Evolutionary conservation across 2,797 vertebrate genomes (phyloP).

Genomic region (Anolis apletophallus): DNA sequence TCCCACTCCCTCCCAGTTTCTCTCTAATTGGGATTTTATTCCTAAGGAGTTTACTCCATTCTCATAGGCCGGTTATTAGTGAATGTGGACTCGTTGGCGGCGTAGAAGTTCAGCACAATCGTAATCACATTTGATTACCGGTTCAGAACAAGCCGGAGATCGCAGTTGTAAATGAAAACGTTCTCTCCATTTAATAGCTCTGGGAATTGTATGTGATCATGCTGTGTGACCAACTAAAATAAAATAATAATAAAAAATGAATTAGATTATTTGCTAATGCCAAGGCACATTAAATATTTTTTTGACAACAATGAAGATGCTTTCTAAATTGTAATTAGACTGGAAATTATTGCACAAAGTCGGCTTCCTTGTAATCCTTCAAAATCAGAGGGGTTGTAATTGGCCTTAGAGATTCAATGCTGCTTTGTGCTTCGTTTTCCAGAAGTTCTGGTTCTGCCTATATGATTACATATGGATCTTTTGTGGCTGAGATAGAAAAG

Average conservation of each 20-base stretch:
- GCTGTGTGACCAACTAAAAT: constrained; percentile 74
- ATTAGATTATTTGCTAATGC: constrained; percentile 79
- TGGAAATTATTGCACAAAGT: constrained; percentile 79
- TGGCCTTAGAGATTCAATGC: constrained; percentile 76
- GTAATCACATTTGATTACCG: constrained; percentile 73
- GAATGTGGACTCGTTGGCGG: constrained; percentile 64
- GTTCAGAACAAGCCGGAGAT: constrained; percentile 68
- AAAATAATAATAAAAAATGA: constrained; percentile 53
- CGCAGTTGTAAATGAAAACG: constrained; percentile 69
- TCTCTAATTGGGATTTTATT: constrained; percentile 64
- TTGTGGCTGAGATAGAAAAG: constrained; percentile 66
- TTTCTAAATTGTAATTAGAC: constrained; percentile 80
- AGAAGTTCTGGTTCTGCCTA: constrained; percentile 75
- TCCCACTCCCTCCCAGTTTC: constrained; percentile 38
- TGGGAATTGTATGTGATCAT: constrained; percentile 73
- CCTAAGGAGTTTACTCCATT: constrained; percentile 62
- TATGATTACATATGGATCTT: constrained; percentile 71
- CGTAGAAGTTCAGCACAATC: constrained; percentile 67
- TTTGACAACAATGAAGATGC: constrained; percentile 79
- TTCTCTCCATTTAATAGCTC: constrained; percentile 72
- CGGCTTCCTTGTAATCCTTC: constrained; percentile 75
- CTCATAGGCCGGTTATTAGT: constrained; percentile 55
- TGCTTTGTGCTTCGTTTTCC: constrained; percentile 74
- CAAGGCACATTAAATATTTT: constrained; percentile 78
- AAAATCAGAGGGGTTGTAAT: constrained; percentile 79